Evolutionary conservation across 2,888 invertebrate genomes (phyloP).

Genomic region (Harpalus rufipes): DNA sequence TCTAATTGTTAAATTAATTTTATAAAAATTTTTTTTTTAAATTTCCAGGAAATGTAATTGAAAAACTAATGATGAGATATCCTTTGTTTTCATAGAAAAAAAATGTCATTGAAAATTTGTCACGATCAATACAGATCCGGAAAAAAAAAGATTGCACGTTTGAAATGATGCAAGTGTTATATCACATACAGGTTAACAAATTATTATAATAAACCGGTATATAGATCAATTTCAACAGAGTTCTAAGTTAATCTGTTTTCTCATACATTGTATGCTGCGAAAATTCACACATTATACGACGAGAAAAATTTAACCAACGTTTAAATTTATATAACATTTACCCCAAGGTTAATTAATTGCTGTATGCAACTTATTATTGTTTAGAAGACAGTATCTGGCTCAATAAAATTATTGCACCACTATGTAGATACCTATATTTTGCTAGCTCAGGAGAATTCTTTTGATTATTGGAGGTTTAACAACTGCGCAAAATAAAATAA

Average conservation of each 20-base stretch:
- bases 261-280: conserved; percentile 44
- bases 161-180: conserved; percentile 29
- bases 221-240: conserved; percentile 55
- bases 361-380: background rate
- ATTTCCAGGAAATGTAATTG: conserved; percentile 22
- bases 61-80: conserved; percentile 37
- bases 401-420: too few relatives aligned
- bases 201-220: conserved; percentile 37
- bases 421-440: too few relatives aligned
- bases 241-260: conserved; percentile 32
- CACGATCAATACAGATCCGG: background rate
- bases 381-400: too few relatives aligned
- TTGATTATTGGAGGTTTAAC: too few relatives aligned
- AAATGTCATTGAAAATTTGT: conserved; percentile 27
- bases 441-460: too few relatives aligned
- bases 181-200: conserved; percentile 38
- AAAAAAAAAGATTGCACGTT: conserved; percentile 10
- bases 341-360: conserved; percentile 28
- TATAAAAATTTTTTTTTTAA: conserved; percentile 30
- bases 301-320: conserved; percentile 5
- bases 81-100: conserved; percentile 5
- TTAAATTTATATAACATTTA: conserved; percentile 44
- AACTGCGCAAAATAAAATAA: too few relatives aligned
- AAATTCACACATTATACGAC: conserved; percentile 41
- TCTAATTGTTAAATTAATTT: conserved; percentile 37